These are phyloP conservation scores for Athripsodes cinereus DNA, from an alignment of 2,888 invertebrate species.

Conservation along the genomic window DNA sequence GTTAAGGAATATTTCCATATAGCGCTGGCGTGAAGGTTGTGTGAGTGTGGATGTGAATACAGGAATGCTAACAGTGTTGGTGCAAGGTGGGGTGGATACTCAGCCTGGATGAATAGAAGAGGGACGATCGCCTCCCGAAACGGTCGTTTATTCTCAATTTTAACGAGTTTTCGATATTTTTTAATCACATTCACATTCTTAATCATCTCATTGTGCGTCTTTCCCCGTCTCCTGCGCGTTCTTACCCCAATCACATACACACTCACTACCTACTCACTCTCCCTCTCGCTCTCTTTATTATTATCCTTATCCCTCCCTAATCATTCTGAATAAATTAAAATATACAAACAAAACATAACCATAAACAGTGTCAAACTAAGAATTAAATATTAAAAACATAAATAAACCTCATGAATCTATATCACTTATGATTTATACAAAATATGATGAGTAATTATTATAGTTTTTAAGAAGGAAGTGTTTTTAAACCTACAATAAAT, in stretches of 20 bases:
- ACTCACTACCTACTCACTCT: background rate
- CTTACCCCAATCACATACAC: background rate
- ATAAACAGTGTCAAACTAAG: background rate
- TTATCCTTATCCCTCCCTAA: background rate
- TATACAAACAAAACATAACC: no score
- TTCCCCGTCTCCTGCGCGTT: background rate
- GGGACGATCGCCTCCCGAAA: constrained; percentile 54
- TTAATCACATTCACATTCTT: constrained; percentile 42
- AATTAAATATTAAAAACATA: background rate
- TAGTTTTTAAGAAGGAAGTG: no score
- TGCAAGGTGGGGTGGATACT: constrained; percentile 40
- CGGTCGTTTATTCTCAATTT: constrained; percentile 41
- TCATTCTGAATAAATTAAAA: background rate
- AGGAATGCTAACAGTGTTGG: constrained; percentile 45
- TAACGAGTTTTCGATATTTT: constrained; percentile 38
- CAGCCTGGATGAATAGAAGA: constrained; percentile 38
- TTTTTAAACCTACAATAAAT: no score
- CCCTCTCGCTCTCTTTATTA: background rate
- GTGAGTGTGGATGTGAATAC: constrained; percentile 33
- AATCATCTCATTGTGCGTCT: background rate
- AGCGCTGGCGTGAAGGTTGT: constrained; percentile 16
- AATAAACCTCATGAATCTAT: background rate
- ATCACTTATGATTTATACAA: background rate
- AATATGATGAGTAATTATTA: no score
- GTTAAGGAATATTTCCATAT: constrained; percentile 26